phyloP scores from a whole-genome alignment of 1,140 invertebrate genomes.

The Stegodyphus dumicola region DNA sequence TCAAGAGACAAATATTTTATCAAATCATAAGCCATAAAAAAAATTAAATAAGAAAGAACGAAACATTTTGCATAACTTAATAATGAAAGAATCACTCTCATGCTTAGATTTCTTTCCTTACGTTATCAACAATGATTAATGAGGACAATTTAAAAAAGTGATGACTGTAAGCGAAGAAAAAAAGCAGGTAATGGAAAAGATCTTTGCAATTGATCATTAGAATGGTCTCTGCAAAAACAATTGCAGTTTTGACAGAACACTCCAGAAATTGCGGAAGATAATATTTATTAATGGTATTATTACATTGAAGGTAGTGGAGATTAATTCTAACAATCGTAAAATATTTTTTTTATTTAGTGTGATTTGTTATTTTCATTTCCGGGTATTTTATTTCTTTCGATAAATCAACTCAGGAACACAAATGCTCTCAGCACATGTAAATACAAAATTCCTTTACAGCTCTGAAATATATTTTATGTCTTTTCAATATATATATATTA shows the following conservation, averaged over 20 bases:
- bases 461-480: too few species aligned
- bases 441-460: too few species aligned
- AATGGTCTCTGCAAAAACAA: constrained; percentile 15
- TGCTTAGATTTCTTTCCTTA: not conserved
- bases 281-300: constrained; percentile 56
- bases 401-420: not conserved
- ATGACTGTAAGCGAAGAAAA: not conserved
- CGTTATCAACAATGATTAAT: constrained; percentile 37
- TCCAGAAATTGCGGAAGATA: constrained; percentile 44
- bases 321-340: constrained; percentile 25
- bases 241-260: constrained; percentile 23
- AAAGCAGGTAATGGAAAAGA: not conserved
- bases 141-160: constrained; percentile 1
- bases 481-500: too few species aligned
- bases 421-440: too few species aligned
- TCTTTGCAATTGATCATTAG: constrained; percentile 13
- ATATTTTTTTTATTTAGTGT: not conserved
- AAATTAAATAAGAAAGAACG: too few species aligned
- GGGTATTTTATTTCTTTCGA: not conserved
- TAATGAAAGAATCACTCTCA: too few species aligned
- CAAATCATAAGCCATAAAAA: too few species aligned
- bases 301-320: constrained; percentile 41
- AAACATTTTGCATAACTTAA: too few species aligned
- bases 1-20: too few species aligned
- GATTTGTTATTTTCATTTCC: not conserved